phyloP scores from a whole-genome alignment of 2,888 invertebrate genomes.

The Petrophora chlorosata region DNA sequence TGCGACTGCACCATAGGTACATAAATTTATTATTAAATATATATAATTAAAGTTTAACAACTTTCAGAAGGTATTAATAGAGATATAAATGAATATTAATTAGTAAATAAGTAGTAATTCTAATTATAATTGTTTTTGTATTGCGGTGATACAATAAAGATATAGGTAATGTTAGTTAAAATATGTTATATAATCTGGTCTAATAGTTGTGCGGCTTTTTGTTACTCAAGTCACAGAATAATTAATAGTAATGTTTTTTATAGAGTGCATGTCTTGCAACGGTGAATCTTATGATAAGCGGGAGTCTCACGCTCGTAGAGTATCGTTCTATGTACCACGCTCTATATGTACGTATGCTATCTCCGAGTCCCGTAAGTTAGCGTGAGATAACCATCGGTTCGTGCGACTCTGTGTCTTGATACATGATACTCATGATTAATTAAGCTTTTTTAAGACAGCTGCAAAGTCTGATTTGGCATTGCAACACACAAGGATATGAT shows the following conservation, averaged over 20 bases:
- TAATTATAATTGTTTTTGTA: too few relatives aligned
- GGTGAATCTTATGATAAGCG: neutral
- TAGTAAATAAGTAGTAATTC: neutral
- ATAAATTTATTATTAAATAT: too few relatives aligned
- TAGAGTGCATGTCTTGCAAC: neutral
- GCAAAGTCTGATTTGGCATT: neutral
- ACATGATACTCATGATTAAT: conserved; percentile 21
- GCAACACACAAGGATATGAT: conserved; percentile 4
- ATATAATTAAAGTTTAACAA: too few relatives aligned
- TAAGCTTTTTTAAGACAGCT: conserved; percentile 12
- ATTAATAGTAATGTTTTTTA: too few relatives aligned
- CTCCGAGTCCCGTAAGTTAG: conserved; percentile 6
- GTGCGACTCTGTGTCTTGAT: conserved; percentile 18
- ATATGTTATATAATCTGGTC: too few relatives aligned
- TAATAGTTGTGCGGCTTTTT: too few relatives aligned
- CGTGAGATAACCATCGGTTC: conserved; percentile 26
- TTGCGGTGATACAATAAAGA: too few relatives aligned
- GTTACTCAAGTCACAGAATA: too few relatives aligned
- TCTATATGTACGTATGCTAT: neutral
- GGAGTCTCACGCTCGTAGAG: neutral
- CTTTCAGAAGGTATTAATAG: neutral
- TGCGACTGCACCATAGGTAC: neutral
- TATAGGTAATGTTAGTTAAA: too few relatives aligned
- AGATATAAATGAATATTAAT: neutral
- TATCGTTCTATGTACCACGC: neutral